A percentile compares a stretch with the other conserved stretches of the same genome.
Conservation (phyloP, 1,140 invertebrate genomes). For the Lepidurus couesii region DNA sequence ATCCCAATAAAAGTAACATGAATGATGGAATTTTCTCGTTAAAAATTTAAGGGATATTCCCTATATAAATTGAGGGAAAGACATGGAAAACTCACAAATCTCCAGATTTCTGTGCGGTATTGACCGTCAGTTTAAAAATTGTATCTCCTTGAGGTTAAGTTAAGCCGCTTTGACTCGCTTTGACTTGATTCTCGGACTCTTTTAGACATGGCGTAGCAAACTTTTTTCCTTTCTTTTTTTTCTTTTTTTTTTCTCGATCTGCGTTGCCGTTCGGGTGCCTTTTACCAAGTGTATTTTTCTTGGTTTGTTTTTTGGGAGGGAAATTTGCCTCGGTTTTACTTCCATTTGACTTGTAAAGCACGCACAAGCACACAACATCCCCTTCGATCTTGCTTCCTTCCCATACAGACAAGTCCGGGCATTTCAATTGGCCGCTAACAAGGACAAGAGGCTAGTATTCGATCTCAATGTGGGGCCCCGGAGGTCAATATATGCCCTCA, state of each 20-base stretch:
- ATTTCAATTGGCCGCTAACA: constrained; percentile 22
- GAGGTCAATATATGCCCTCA: background rate
- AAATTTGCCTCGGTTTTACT: background rate
- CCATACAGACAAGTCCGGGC: background rate
- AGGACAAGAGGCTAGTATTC: constrained; percentile 7
- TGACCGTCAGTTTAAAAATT: too few species aligned
- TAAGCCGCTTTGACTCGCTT: too few species aligned
- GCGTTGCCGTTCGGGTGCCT: background rate
- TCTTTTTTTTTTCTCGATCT: background rate
- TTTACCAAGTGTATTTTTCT: background rate
- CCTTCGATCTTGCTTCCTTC: constrained; percentile 11
- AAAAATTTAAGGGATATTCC: too few species aligned
- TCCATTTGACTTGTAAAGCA: constrained; percentile 19
- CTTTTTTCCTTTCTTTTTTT: background rate
- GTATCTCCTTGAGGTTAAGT: too few species aligned
- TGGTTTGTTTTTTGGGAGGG: background rate
- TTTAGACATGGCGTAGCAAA: background rate
- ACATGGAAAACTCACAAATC: too few species aligned
- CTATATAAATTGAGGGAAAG: too few species aligned
- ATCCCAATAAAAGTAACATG: too few species aligned
- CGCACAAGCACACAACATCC: constrained; percentile 8
- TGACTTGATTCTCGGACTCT: too few species aligned
- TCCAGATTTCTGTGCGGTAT: too few species aligned
- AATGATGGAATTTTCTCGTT: too few species aligned
- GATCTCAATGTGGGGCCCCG: constrained; percentile 4